Evolutionary conservation across 2,888 invertebrate species (phyloP), one percentile per base, ranked within the genome.

Genomic region (Parasteatoda lunata): DNA sequence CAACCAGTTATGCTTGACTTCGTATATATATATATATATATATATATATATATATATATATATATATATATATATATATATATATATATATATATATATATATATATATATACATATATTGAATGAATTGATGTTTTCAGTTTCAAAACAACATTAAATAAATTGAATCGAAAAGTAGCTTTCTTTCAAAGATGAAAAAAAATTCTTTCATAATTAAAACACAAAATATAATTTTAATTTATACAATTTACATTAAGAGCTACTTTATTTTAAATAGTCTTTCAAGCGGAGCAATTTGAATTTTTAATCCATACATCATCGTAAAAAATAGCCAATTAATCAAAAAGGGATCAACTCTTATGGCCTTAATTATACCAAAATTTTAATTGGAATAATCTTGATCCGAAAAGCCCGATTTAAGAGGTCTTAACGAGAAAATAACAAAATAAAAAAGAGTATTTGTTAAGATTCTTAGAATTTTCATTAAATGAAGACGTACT

Each of bases 301-400:
- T 15, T 72, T 54, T 48, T 75, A 47, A 47, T 64, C 9, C 45
- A 15, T 64, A n/a, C 48, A 64, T 64, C n/a, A 75, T 47, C 49
- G 47, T 9, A 64, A 48, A 71, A 78, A 78, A 59, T 48, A 64
- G 49, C 64, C 79, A 79, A 84, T 79, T 84, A 84, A 75, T 84
- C 79, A 84, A 79, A 84, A 69, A 59, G 59, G 75, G 69, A 84
- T 84, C 84, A 84, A 70, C 79, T 64, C 52, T 66, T 52, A 71
- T 66, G 65, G 70, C 64, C 69, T 84, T 84, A 84, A 84, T 84
- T 84, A 84, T 72, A 8, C 15, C 15, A 68, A 84, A 79, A 69
- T 79, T 79, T 84, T 84, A 76, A 84, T 84, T 84, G 84, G 78
- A 84, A 70, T 79, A 84, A 84, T 79, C 84, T 69, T 52, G 73